Evolutionary conservation across 2,797 vertebrate species (phyloP), one percentile per base, ranked within the genome.

Genomic region (Molossus molossus): DNA sequence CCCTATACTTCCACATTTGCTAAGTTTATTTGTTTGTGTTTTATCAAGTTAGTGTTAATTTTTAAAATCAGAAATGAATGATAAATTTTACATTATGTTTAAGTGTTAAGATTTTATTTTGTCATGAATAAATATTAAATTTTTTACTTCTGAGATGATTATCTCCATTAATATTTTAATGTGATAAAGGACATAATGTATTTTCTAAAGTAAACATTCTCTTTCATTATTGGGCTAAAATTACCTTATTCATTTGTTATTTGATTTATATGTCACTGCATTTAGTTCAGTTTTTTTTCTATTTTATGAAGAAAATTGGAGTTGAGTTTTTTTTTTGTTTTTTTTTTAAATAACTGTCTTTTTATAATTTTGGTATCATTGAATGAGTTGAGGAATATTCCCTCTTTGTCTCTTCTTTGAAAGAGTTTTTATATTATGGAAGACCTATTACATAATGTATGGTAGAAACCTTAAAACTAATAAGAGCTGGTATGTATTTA

Each of bases 81-180:
- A 5, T 5, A 80, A 70, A 27, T 21, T 60, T 94, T 83, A 58
- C 72, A 57, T 94, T 83, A 58, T 77, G 50, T 53, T 86, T 75
- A 89, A 92, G 3, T 53, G 25, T 91, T 70, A 81, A 88, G 21
- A 87, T 94, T 67, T 79, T 53, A 69, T 88, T 96, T 87, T 53
- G 65, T 83, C 27, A 70, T 87, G 27, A 85, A 50, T 89, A 18
- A 91, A 37, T 76, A 79, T 83, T 91, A 20, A 90, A 37, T 72
- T 73, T 79, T 95, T 27, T 90, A 12, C 21, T 95, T 87, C 20
- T 83, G 29, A 86, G 9, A 29, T 77, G 20, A 40, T 94, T 94
- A 82, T 85, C 20, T 60, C 13, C 3, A 67, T 76, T 91, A 83
- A 57, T 60, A n/a, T 88, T 90, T 94, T 69, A 81, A 67, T 84